Evolutionary conservation across 1,140 invertebrate species (phyloP).

Genomic region (Heliconius nattereri): DNA sequence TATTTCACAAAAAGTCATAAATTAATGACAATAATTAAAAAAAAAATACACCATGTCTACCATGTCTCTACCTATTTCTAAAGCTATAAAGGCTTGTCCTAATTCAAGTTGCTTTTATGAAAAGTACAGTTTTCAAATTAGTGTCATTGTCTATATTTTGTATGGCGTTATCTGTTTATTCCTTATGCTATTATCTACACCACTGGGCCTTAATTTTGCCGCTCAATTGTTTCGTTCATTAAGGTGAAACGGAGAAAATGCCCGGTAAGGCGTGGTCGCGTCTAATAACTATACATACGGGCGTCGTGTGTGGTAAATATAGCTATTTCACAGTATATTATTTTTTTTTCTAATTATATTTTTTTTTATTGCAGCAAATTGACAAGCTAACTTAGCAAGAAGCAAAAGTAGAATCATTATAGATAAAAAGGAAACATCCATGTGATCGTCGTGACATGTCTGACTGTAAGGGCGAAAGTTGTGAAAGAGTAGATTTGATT

Average conservation of each 20-base stretch:
- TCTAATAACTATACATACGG: constrained; percentile 39
- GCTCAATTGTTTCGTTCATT: constrained; percentile 53
- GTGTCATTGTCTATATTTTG: constrained; percentile 9
- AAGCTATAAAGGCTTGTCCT: background rate
- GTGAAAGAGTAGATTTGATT: background rate
- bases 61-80: background rate
- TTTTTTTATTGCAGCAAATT: too few relatives aligned
- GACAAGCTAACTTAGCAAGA: too few relatives aligned
- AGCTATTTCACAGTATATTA: background rate
- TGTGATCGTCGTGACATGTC: too few relatives aligned
- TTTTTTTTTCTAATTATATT: too few relatives aligned
- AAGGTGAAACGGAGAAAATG: constrained; percentile 56
- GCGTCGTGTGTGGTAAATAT: constrained; percentile 9
- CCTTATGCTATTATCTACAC: constrained; percentile 29
- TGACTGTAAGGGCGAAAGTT: background rate
- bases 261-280: constrained; percentile 35
- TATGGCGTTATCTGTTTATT: constrained; percentile 1
- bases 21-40: too few relatives aligned
- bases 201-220: constrained; percentile 29
- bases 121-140: background rate
- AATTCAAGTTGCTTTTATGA: background rate
- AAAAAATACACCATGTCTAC: too few relatives aligned
- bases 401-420: too few relatives aligned
- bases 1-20: too few relatives aligned
- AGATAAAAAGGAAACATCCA: too few relatives aligned